Evolutionary conservation across 2,113 vertebrate species (phyloP), one percentile per base, ranked within the genome.

Genomic region (Stigmatopora argus): DNA sequence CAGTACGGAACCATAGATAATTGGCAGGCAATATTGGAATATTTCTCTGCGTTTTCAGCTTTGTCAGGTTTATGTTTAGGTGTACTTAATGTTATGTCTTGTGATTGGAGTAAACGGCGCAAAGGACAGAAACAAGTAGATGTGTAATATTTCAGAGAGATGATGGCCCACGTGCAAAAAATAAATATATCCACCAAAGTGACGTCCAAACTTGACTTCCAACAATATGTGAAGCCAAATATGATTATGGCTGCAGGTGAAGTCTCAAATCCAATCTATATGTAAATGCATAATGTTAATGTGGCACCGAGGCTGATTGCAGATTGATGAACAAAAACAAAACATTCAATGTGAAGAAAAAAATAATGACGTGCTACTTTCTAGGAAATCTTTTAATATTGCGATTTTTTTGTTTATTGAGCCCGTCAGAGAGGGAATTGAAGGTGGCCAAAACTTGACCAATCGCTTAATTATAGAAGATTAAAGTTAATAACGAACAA

Each of bases 201-300:
- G 15, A 58, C 9, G 17, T 53, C 63, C 48, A 38, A 65, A 78
- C 62, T 83, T 77, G 66, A 81, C 72, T 74, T 76, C 14, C 70
- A 83, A 83, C 83, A 75, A 85, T 69, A 75, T 87, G 80, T 83
- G 69, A 66, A 81, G 80, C 71, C 77, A 88, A 90, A 88, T 85
- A 87, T 86, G 83, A 84, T 86, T 81, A 87, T 87, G 78, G 82
- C 85, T 89, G 80, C 79, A 79, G 87, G 89, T 87, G 88, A 88
- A 89, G 84, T 89, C 78, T 86, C 73, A 79, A 90, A 91, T 88
- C 79, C 88, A 91, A 91, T 91, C 88, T 91, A 90, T 88, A 90
- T 90, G 89, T 87, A 90, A 89, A 90, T 90, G 79, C 62, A 83
- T 71, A 68, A 81, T 78, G 65, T 77, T 88, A 83, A 89, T 83